These are phyloP conservation scores for Augochlora pura DNA, from an alignment of 1,140 invertebrate genomes.

Conservation along the genomic window DNA sequence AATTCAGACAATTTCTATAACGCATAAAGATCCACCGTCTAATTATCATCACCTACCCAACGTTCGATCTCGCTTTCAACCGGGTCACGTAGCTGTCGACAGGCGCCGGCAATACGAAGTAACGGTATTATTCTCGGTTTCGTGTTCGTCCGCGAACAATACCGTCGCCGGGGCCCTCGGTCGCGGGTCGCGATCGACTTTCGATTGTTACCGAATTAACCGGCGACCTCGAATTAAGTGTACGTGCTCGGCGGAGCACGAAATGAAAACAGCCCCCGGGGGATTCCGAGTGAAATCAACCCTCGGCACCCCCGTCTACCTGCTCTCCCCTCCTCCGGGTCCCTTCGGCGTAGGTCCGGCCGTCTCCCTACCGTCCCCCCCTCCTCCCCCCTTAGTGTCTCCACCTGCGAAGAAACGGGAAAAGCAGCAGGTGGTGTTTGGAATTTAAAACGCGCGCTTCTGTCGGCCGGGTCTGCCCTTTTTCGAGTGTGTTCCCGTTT, in stretches of 20 bases:
- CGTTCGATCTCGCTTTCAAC: not conserved
- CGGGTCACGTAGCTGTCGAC: not conserved
- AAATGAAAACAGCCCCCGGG: conserved; percentile 52
- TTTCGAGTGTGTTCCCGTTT: not conserved
- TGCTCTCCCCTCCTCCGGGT: not conserved
- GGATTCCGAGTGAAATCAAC: conserved; percentile 42
- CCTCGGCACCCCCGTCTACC: not conserved
- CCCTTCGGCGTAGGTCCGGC: too few species aligned
- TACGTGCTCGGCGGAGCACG: conserved; percentile 38
- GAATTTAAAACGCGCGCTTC: conserved; percentile 31
- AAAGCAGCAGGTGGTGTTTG: conserved; percentile 52
- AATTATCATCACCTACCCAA: not conserved
- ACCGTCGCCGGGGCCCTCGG: not conserved
- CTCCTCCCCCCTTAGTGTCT: too few species aligned
- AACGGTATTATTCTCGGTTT: conserved; percentile 45
- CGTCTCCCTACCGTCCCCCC: too few species aligned
- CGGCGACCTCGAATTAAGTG: conserved; percentile 48
- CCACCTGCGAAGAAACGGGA: conserved; percentile 28
- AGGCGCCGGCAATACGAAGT: not conserved
- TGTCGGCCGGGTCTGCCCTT: not conserved
- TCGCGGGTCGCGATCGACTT: conserved; percentile 41
- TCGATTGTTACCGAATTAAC: conserved; percentile 57
- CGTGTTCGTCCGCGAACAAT: conserved; percentile 19
- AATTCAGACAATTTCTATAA: too few species aligned
- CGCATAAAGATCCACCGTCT: not conserved